A percentile compares a stretch with the other conserved stretches of the same genome.
Conservation (phyloP, 1,140 invertebrate genomes). For the Drosophila kurseongensis region DNA sequence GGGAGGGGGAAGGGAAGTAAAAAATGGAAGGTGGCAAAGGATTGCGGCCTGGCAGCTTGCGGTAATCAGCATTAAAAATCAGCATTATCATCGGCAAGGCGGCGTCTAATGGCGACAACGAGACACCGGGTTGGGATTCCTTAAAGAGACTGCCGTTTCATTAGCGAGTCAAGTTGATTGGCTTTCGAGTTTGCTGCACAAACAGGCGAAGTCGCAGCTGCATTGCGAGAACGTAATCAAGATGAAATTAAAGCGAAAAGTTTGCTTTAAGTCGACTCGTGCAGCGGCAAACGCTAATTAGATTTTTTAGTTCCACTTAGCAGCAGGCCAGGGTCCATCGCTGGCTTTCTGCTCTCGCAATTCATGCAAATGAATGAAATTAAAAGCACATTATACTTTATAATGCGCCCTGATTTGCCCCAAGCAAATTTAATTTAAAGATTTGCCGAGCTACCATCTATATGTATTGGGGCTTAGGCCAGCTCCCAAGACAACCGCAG, state of each 20-base stretch:
- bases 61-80: conserved; percentile 63
- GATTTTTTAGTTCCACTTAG: conserved; percentile 76
- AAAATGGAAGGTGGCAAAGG: conserved; percentile 39
- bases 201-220: conserved; percentile 10
- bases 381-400: conserved; percentile 82
- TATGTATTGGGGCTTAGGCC: conserved; percentile 42
- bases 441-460: conserved; percentile 56
- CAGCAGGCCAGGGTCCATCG: conserved; percentile 17
- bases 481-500: conserved; percentile 63
- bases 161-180: conserved; percentile 76
- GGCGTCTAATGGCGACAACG: conserved; percentile 55
- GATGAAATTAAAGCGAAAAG: conserved; percentile 79
- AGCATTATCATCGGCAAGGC: conserved; percentile 53
- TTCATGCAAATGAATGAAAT: conserved; percentile 82
- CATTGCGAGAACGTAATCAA: conserved; percentile 57
- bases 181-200: conserved; percentile 51
- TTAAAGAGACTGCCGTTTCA: conserved; percentile 72
- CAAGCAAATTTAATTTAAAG: conserved; percentile 74
- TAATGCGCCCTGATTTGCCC: conserved; percentile 78
- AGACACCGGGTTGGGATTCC: conserved; percentile 31
- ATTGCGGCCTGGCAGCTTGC: conserved; percentile 48
- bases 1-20: neutral
- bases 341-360: conserved; percentile 5
- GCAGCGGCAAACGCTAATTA: conserved; percentile 68
- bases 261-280: conserved; percentile 72